These are phyloP conservation scores for Oncopeltus fasciatus DNA, from an alignment of 1,140 invertebrate genomes.

Conservation along the genomic window DNA sequence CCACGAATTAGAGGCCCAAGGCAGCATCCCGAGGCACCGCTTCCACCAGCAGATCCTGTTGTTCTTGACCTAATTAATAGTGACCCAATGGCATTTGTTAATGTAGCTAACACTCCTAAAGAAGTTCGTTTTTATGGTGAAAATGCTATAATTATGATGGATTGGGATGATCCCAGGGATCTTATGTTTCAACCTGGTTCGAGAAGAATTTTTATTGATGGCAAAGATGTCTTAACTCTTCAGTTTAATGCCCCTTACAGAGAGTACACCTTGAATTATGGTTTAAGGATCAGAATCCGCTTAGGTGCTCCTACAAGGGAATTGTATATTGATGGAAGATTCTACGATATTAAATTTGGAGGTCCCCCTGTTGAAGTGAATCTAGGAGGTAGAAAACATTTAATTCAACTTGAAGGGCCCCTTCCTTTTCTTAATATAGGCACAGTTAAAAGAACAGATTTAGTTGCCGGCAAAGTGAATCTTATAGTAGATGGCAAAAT, in stretches of 20 bases:
- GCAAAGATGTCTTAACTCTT: slow-evolving; percentile 48
- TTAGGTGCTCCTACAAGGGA: slow-evolving; percentile 86
- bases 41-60: slow-evolving; percentile 39
- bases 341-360: slow-evolving; percentile 83
- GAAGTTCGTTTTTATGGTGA: slow-evolving; percentile 77
- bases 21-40: neutral
- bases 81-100: slow-evolving; percentile 60
- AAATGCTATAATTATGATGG: slow-evolving; percentile 68
- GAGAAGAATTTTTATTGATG: slow-evolving; percentile 52
- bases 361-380: slow-evolving; percentile 72
- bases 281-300: slow-evolving; percentile 42
- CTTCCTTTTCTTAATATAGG: slow-evolving; percentile 73
- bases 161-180: slow-evolving; percentile 69
- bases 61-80: slow-evolving; percentile 44
- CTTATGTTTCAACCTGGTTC: slow-evolving; percentile 64
- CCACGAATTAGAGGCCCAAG: neutral
- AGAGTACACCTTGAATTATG: slow-evolving; percentile 33
- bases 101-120: slow-evolving; percentile 64
- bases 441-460: slow-evolving; percentile 48
- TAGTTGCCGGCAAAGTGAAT: slow-evolving; percentile 68
- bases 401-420: slow-evolving; percentile 69
- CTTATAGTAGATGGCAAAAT: slow-evolving; percentile 60
- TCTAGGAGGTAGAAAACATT: slow-evolving; percentile 57
- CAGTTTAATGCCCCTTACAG: slow-evolving; percentile 42
- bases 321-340: slow-evolving; percentile 71